Conservation (phyloP, 2,888 invertebrate genomes). For the Penaeus monodon region DNA sequence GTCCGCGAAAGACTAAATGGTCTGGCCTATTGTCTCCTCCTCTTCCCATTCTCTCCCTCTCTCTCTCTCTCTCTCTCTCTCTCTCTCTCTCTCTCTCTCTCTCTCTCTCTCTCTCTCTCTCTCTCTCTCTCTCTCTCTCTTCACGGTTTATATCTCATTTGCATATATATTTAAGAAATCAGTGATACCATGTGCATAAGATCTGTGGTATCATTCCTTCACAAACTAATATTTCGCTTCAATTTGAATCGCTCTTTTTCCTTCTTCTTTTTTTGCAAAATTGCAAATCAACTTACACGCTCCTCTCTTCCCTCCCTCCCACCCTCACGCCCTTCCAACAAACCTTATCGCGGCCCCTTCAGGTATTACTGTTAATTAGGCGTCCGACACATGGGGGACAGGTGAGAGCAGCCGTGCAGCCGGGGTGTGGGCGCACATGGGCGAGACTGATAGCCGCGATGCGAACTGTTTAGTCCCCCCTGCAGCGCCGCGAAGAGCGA, state of each 20-base stretch:
- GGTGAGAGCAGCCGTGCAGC: constrained; percentile 7
- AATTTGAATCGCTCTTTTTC: too few species aligned
- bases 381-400: neutral
- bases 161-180: constrained; percentile 1
- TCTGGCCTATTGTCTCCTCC: neutral
- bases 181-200: neutral
- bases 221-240: too few species aligned
- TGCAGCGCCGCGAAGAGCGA: neutral
- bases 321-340: too few species aligned
- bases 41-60: neutral
- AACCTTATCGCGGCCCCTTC: constrained; percentile 24
- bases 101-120: constrained; percentile 19
- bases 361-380: constrained; percentile 40
- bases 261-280: too few species aligned
- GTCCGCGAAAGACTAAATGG: too few species aligned
- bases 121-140: constrained; percentile 27
- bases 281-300: too few species aligned
- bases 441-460: neutral
- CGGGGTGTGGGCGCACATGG: neutral
- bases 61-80: constrained; percentile 7
- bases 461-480: neutral
- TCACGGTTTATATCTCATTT: neutral
- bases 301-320: too few species aligned
- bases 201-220: too few species aligned
- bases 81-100: constrained; percentile 10